phyloP scores from a whole-genome alignment of 2,888 invertebrate genomes.

The Acrocyrtus sp. region DNA sequence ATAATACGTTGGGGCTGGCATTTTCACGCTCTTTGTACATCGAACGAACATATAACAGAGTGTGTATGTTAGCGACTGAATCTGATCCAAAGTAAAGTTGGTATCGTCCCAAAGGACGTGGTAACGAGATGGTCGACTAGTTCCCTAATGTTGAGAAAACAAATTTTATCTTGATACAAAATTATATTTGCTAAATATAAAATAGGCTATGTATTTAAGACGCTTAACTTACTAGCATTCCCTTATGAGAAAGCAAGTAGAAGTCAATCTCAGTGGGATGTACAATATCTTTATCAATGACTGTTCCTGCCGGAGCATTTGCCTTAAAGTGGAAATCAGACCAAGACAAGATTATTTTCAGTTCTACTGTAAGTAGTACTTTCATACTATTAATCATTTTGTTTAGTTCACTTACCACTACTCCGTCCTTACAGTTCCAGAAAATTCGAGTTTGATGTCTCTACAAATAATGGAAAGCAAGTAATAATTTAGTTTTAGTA shows the following conservation, averaged over 20 bases:
- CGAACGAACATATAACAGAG: conserved; percentile 87
- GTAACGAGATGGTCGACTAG: conserved; percentile 68
- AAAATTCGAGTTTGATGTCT: conserved; percentile 70
- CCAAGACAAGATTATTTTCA: too few relatives aligned
- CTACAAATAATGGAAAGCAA: too few relatives aligned
- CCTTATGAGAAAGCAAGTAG: conserved; percentile 69
- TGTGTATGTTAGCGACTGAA: conserved; percentile 83
- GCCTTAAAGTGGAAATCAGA: too few relatives aligned
- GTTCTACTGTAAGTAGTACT: too few relatives aligned
- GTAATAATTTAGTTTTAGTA: too few relatives aligned
- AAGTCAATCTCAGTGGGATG: conserved; percentile 70
- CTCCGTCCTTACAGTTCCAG: conserved; percentile 69
- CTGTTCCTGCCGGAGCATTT: conserved; percentile 70
- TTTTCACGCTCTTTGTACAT: conserved; percentile 73
- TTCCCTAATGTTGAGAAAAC: too few relatives aligned
- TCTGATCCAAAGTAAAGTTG: conserved; percentile 75
- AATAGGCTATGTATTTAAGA: too few relatives aligned
- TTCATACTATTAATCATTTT: too few relatives aligned
- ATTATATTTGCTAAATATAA: too few relatives aligned
- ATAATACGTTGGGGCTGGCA: conserved; percentile 58
- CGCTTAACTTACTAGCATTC: conserved; percentile 66
- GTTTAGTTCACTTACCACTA: too few relatives aligned
- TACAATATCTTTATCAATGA: conserved; percentile 67
- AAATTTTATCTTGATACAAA: too few relatives aligned
- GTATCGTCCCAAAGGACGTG: conserved; percentile 85